Conservation (phyloP, 1,140 invertebrate species). For the Sarcophaga peregrina region DNA sequence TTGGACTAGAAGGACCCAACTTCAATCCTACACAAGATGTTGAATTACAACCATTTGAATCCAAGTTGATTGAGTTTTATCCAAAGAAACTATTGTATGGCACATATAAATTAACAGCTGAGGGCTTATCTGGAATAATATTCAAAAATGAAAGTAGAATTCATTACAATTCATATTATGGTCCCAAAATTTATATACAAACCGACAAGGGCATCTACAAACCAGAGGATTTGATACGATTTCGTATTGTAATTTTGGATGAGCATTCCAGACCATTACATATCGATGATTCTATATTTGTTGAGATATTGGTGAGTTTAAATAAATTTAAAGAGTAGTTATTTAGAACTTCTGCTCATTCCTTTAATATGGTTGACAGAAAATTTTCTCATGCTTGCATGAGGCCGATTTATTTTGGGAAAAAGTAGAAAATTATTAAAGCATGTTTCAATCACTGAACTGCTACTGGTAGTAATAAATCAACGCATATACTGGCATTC, state of each 20-base stretch:
- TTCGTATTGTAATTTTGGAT: slow-evolving; percentile 84
- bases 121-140: slow-evolving; percentile 77
- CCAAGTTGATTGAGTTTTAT: slow-evolving; percentile 74
- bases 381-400: no score
- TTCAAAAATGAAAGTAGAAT: slow-evolving; percentile 78
- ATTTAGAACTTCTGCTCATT: no score
- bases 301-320: slow-evolving; percentile 50
- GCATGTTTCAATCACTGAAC: no score
- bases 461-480: no score
- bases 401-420: no score
- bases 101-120: slow-evolving; percentile 82
- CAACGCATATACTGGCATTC: no score
- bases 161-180: slow-evolving; percentile 72
- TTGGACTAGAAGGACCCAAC: slow-evolving; percentile 78
- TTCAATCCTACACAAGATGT: slow-evolving; percentile 76
- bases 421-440: no score
- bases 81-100: slow-evolving; percentile 77
- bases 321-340: no score
- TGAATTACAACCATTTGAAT: slow-evolving; percentile 76
- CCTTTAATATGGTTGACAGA: no score
- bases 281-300: slow-evolving; percentile 53
- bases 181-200: slow-evolving; percentile 90
- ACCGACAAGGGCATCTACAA: slow-evolving; percentile 96
- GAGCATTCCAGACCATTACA: slow-evolving; percentile 76
- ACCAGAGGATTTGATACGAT: slow-evolving; percentile 85